Percentiles rank a stretch among this genome's conserved stretches.
Conservation (phyloP, 2,113 vertebrate species). For the Aplodontia rufa region DNA sequence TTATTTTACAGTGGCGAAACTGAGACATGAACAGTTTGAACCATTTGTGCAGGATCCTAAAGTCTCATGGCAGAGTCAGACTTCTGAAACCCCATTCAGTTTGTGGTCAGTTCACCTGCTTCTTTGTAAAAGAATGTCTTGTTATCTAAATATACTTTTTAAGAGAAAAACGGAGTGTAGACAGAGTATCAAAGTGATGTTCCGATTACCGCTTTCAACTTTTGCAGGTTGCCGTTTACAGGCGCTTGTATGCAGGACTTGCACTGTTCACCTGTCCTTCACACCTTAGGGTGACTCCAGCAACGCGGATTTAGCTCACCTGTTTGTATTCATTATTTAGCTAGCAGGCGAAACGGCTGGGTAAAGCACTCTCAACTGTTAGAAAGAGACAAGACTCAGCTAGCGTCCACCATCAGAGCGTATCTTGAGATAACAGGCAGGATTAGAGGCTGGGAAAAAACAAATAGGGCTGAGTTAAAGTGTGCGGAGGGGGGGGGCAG, state of each 20-base stretch:
- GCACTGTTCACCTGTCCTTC: too few relatives aligned
- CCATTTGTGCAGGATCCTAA: not conserved
- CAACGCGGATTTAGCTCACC: not conserved
- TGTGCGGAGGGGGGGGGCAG: not conserved
- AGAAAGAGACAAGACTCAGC: not conserved
- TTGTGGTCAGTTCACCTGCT: not conserved
- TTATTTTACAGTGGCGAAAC: not conserved
- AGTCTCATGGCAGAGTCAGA: not conserved
- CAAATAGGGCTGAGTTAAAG: not conserved
- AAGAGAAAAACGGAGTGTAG: not conserved
- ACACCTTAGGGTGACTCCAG: not conserved
- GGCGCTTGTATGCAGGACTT: fast-evolving
- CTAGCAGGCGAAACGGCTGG: not conserved
- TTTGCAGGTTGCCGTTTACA: not conserved
- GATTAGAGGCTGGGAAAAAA: not conserved
- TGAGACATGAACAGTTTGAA: not conserved
- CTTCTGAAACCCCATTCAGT: not conserved
- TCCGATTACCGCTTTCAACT: not conserved
- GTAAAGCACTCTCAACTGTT: not conserved
- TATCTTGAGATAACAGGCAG: not conserved
- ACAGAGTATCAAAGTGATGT: not conserved
- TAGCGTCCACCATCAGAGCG: not conserved
- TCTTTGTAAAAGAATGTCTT: not conserved
- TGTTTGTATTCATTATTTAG: not conserved
- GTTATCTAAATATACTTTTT: not conserved